phyloP scores from a whole-genome alignment of 2,797 vertebrate genomes.

The Siniperca obscura region DNA sequence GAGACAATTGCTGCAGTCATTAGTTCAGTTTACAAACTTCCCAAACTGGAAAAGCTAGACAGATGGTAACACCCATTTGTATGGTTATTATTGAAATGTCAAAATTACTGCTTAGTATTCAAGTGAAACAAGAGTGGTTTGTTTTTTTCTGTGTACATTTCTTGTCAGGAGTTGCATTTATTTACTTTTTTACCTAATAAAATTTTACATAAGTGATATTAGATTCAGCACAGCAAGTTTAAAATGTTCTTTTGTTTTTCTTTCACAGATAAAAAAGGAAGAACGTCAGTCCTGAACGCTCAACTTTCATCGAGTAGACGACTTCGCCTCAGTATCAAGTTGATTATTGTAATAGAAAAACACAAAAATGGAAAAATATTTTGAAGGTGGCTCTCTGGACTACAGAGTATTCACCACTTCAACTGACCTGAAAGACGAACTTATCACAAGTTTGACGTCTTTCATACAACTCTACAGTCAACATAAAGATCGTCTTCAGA shows the following conservation, averaged over 20 bases:
- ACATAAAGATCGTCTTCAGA: background rate
- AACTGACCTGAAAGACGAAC: fast-evolving
- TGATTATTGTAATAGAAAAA: background rate
- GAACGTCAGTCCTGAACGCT: background rate
- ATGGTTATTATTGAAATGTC: too few species aligned
- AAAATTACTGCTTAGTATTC: too few species aligned
- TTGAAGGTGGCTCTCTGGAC: background rate
- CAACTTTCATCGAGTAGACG: background rate
- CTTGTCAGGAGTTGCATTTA: background rate
- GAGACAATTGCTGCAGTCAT: too few species aligned
- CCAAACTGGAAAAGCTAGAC: too few species aligned
- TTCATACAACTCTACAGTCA: conserved; percentile 9
- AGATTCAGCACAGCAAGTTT: background rate
- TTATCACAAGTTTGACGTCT: background rate
- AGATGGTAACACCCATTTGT: too few species aligned
- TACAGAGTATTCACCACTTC: fast-evolving
- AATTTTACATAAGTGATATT: background rate
- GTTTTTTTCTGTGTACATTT: background rate
- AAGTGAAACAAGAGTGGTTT: too few species aligned
- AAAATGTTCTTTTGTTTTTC: background rate
- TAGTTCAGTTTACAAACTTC: too few species aligned
- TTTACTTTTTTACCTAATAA: background rate
- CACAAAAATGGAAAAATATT: conserved; percentile 17
- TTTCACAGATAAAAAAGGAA: background rate
- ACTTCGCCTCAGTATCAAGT: background rate